Conservation (phyloP, 37 sponge, comb jelly and placozoan genomes). For the Agelas oroides region DNA sequence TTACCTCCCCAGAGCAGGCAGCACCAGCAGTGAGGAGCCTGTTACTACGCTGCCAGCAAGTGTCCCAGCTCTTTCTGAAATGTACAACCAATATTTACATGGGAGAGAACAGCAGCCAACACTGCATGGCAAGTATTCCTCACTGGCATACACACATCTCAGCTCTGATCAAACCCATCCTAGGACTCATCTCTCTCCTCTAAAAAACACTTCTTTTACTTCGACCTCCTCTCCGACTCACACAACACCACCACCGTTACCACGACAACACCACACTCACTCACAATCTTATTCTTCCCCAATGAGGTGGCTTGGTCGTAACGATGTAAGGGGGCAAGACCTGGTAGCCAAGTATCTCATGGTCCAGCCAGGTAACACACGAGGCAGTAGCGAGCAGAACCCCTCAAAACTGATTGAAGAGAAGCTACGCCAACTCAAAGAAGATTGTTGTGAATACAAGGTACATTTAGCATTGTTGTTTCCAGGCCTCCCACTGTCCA, state of each 20-base stretch:
- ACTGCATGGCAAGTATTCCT: too few relatives aligned
- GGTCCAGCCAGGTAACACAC: constrained; percentile 29
- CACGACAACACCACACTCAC: neutral
- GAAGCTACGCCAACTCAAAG: constrained; percentile 44
- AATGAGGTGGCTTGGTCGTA: too few relatives aligned
- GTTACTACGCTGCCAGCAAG: neutral
- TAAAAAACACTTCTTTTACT: too few relatives aligned
- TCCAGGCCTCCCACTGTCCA: too few relatives aligned
- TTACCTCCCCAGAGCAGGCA: too few relatives aligned
- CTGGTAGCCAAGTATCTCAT: constrained; percentile 39
- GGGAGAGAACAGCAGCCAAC: neutral
- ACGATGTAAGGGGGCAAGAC: neutral
- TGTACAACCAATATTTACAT: constrained; percentile 14
- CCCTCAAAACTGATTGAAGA: constrained; percentile 44
- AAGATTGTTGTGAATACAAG: constrained; percentile 57
- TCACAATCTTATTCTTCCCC: neutral
- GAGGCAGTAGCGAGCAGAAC: constrained; percentile 22
- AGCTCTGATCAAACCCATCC: too few relatives aligned
- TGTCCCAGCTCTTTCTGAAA: constrained; percentile 17
- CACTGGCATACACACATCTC: too few relatives aligned
- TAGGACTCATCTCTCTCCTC: too few relatives aligned
- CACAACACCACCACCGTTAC: too few relatives aligned
- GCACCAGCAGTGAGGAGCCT: too few relatives aligned
- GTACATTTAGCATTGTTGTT: constrained; percentile 39
- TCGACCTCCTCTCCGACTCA: too few relatives aligned